These are phyloP conservation scores for Zaprionus obscuricornis DNA, from an alignment of 2,888 invertebrate species.

Conservation along the genomic window DNA sequence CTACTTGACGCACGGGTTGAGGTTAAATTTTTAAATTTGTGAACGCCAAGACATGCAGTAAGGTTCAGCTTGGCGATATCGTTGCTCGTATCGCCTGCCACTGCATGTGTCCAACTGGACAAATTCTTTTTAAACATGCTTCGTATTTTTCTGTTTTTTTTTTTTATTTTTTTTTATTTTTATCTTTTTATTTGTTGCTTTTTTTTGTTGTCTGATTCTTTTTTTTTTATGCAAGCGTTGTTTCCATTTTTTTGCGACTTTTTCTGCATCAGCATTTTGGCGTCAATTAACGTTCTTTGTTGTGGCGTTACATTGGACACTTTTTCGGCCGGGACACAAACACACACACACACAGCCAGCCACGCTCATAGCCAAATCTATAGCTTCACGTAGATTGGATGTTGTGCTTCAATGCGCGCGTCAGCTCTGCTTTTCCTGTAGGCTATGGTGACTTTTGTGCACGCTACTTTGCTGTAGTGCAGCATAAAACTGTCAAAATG, in stretches of 20 bases:
- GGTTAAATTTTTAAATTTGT: conserved; percentile 53
- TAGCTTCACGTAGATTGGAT: conserved; percentile 69
- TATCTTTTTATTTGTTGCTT: conserved; percentile 27
- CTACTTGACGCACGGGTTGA: conserved; percentile 53
- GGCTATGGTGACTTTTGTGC: conserved; percentile 6
- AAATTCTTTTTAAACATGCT: conserved; percentile 64
- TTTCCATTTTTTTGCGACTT: conserved; percentile 24
- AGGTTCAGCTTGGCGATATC: conserved; percentile 24
- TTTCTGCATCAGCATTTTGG: conserved; percentile 67
- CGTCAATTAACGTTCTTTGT: conserved; percentile 82
- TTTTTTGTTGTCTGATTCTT: conserved; percentile 12
- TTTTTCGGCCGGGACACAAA: conserved; percentile 55
- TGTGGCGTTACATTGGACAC: conserved; percentile 83
- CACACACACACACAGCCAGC: conserved; percentile 25
- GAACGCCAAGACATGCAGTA: conserved; percentile 46
- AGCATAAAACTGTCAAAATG: too few species aligned
- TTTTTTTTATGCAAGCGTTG: conserved; percentile 19
- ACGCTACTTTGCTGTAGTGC: too few species aligned
- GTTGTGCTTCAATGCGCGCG: conserved; percentile 68
- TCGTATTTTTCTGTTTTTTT: conserved; percentile 27
- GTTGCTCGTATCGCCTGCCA: conserved; percentile 52
- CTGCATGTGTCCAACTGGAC: conserved; percentile 62
- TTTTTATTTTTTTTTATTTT: conserved; percentile 27
- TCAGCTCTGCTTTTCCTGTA: conserved; percentile 15
- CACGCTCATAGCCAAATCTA: conserved; percentile 56